phyloP scores from a whole-genome alignment of 1,140 invertebrate species.

The Musca vetustissima region DNA sequence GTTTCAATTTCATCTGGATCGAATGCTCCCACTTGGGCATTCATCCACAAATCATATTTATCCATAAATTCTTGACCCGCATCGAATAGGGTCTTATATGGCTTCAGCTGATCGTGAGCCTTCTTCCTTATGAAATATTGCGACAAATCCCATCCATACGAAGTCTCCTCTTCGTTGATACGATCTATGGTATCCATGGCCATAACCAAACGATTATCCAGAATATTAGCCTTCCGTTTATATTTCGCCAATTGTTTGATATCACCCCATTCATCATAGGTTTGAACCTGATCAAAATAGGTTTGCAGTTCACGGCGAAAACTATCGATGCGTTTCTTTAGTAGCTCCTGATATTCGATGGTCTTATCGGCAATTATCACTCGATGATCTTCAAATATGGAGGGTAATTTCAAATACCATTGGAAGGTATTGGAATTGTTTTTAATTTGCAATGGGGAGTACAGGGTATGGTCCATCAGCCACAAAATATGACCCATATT shows the following conservation, averaged over 20 bases:
- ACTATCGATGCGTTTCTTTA: constrained; percentile 61
- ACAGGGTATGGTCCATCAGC: constrained; percentile 75
- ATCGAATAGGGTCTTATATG: constrained; percentile 89
- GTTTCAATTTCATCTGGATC: constrained; percentile 88
- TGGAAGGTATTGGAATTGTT: constrained; percentile 83
- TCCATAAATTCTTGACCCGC: constrained; percentile 81
- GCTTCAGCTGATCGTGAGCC: constrained; percentile 72
- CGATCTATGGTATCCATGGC: constrained; percentile 83
- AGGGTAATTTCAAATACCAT: constrained; percentile 80
- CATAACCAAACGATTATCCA: constrained; percentile 68
- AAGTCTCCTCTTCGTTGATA: constrained; percentile 90
- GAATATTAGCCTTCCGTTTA: constrained; percentile 72
- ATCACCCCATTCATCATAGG: constrained; percentile 87
- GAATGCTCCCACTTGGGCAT: constrained; percentile 76
- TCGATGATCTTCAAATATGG: constrained; percentile 79
- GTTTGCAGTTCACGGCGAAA: constrained; percentile 71
- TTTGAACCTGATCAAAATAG: constrained; percentile 80
- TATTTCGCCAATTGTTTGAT: constrained; percentile 85
- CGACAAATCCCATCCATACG: constrained; percentile 87
- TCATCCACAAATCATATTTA: constrained; percentile 83
- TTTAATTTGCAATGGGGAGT: constrained; percentile 82
- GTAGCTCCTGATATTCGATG: constrained; percentile 80
- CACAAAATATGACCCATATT: constrained; percentile 53
- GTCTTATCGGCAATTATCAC: constrained; percentile 80
- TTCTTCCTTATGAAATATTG: constrained; percentile 83